Evolutionary conservation across 2,797 vertebrate genomes (phyloP), one percentile per base, ranked within the genome.

Genomic region (Muraenolepis orangiensis): DNA sequence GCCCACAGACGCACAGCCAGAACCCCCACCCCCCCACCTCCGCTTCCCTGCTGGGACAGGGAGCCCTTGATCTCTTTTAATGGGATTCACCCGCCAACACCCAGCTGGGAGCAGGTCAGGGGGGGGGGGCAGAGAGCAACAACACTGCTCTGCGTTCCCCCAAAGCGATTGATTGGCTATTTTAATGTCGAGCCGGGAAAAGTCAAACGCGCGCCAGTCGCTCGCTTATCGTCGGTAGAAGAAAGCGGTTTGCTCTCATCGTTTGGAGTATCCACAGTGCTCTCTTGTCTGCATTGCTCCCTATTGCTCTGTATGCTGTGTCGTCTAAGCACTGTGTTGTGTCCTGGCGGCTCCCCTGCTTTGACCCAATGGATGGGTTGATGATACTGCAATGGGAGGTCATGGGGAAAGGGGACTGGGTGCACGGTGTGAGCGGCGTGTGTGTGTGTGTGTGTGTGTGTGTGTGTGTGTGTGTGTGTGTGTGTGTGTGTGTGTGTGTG

Each of bases 151-250:
- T 74, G 26, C 73, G 75, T 75, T 84, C 78, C 23, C 68, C 73
- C 74, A 79, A n/a, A n/a, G n/a, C n/a, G n/a, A 80, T 75, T 68
- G 66, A 82, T 81, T 79, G 79, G 78, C 73, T 31, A 78, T 84
- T 77, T 29, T 1, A 79, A 70, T 80, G 64, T 68, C 10, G 1
- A 70, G 11, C 64, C 5, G 28, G 28, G 14, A 67, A 83, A 84
- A 78, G 76, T 64, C 76, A 74, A 75, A n/a, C 46, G 26, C 14
- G 32, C 20, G 42, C 28, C 51, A 12, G n/a, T 32, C 7, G 75
- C 66, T 66, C 71, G 29, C n/a, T 40, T 64, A 26, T 5, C 13
- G 57, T 67, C 76, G 26, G 68, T 51, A 77, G 78, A 80, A 16
- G 61, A 64, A 5, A 6, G 31, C 38, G 14, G 6, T 26, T 13